Percentiles rank a stretch among this genome's conserved stretches.
phyloP scores from a whole-genome alignment of 92 coral and sea anemone species.

The Phenganax marumi region DNA sequence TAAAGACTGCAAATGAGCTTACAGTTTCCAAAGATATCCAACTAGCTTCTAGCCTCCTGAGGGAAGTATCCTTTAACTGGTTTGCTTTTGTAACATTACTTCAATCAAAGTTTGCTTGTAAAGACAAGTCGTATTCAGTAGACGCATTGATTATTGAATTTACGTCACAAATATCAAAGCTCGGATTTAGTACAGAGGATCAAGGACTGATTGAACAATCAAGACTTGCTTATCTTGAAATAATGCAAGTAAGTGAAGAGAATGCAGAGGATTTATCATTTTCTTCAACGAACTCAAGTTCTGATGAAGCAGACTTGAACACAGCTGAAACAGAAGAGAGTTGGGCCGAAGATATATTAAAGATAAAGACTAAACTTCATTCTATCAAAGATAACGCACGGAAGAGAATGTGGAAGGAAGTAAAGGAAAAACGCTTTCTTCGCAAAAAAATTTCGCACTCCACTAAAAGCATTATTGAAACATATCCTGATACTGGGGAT shows the following conservation, averaged over 20 bases:
- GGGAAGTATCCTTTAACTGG: slow-evolving; percentile 35
- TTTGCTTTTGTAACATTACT: slow-evolving; percentile 20
- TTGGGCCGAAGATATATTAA: neutral
- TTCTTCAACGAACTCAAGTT: neutral
- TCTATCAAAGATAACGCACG: slow-evolving; percentile 6
- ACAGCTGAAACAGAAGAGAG: neutral
- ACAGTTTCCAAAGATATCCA: neutral
- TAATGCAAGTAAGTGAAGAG: slow-evolving; percentile 4
- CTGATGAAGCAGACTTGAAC: slow-evolving; percentile 5
- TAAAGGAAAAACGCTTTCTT: slow-evolving; percentile 4
- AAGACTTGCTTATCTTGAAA: slow-evolving; percentile 17
- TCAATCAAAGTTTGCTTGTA: slow-evolving; percentile 17
- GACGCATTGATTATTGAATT: slow-evolving; percentile 25
- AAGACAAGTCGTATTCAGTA: neutral
- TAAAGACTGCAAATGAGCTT: neutral
- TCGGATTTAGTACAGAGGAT: slow-evolving; percentile 14
- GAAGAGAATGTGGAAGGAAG: slow-evolving; percentile 9
- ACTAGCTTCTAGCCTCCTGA: neutral
- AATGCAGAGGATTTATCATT: neutral
- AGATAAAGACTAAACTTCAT: neutral
- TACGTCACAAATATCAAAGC: neutral
- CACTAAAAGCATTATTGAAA: neutral
- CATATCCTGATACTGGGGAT: slow-evolving; percentile 23
- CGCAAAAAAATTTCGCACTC: slow-evolving; percentile 5
- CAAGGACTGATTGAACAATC: slow-evolving; percentile 9